These are phyloP conservation scores for Campaea margaritaria DNA, from an alignment of 2,888 invertebrate genomes.

Conservation along the genomic window DNA sequence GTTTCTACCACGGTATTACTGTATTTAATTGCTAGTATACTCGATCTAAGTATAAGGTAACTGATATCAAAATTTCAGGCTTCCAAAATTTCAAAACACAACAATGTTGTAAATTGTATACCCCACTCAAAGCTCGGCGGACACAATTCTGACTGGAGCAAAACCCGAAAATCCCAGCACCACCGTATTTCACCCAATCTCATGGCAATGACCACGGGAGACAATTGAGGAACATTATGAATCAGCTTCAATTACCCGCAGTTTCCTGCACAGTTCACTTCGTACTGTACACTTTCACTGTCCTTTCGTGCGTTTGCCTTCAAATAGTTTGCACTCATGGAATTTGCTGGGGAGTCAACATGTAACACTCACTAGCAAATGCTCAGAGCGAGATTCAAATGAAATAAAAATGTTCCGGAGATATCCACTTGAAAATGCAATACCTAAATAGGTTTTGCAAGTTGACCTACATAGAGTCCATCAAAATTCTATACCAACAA, in stretches of 20 bases:
- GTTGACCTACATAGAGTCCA: slow-evolving; percentile 45
- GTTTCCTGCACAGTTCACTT: slow-evolving; percentile 5
- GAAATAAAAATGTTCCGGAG: slow-evolving; percentile 10
- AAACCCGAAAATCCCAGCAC: not conserved
- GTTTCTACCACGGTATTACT: too few relatives aligned
- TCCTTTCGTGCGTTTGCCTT: too few relatives aligned
- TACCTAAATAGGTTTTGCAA: slow-evolving; percentile 28
- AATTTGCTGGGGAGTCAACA: too few relatives aligned
- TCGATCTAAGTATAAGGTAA: too few relatives aligned
- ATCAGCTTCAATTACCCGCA: slow-evolving; percentile 23
- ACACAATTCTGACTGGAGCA: not conserved
- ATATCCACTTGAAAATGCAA: slow-evolving; percentile 14
- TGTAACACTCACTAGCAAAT: slow-evolving; percentile 3
- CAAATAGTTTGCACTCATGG: too few relatives aligned
- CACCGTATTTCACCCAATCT: slow-evolving; percentile 19
- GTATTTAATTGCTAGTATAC: too few relatives aligned
- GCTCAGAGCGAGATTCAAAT: slow-evolving; percentile 5
- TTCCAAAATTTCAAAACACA: too few relatives aligned
- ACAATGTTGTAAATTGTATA: too few relatives aligned
- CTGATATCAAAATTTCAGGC: too few relatives aligned
- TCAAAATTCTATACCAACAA: slow-evolving; percentile 51
- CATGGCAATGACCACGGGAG: slow-evolving; percentile 18
- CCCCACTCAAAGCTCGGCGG: too few relatives aligned
- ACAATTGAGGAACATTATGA: slow-evolving; percentile 18
- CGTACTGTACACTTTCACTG: too few relatives aligned